Percentiles rank a stretch among this genome's conserved stretches.
Conservation (phyloP, 35 echinoderm and acorn worm species). For the Hemicentrotus pulcherrimus region DNA sequence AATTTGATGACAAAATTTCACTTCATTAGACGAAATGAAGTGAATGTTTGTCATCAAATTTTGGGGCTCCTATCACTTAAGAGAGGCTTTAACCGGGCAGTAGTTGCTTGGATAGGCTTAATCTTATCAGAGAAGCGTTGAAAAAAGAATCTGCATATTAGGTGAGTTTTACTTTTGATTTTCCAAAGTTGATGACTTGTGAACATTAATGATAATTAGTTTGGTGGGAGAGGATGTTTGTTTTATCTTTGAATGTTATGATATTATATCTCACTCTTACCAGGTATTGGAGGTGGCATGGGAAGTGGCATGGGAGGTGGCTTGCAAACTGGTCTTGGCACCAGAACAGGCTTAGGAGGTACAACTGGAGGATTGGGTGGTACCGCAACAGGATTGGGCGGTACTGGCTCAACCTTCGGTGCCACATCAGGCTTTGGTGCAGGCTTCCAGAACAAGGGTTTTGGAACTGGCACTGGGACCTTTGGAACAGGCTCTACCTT, state of each 20-base stretch:
- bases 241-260: not conserved
- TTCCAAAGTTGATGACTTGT: too few relatives aligned
- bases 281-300: constrained; percentile 46
- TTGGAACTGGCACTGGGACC: constrained; percentile 57
- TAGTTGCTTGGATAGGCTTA: too few relatives aligned
- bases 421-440: constrained; percentile 49
- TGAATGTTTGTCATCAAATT: too few relatives aligned
- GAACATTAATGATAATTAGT: not conserved
- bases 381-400: constrained; percentile 24
- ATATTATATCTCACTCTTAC: not conserved
- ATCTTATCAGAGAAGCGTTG: too few relatives aligned
- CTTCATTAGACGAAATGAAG: too few relatives aligned
- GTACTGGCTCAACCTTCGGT: constrained; percentile 45
- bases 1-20: too few relatives aligned
- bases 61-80: too few relatives aligned
- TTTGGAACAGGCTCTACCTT: constrained; percentile 69
- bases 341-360: constrained; percentile 8
- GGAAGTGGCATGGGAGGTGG: not conserved
- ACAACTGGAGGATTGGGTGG: constrained; percentile 48
- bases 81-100: too few relatives aligned
- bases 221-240: not conserved
- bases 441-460: constrained; percentile 50
- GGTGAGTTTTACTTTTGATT: too few relatives aligned
- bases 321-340: constrained; percentile 34
- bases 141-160: too few relatives aligned